Evolutionary conservation across 2,888 invertebrate species (phyloP).

Genomic region (Agonopterix arenella): DNA sequence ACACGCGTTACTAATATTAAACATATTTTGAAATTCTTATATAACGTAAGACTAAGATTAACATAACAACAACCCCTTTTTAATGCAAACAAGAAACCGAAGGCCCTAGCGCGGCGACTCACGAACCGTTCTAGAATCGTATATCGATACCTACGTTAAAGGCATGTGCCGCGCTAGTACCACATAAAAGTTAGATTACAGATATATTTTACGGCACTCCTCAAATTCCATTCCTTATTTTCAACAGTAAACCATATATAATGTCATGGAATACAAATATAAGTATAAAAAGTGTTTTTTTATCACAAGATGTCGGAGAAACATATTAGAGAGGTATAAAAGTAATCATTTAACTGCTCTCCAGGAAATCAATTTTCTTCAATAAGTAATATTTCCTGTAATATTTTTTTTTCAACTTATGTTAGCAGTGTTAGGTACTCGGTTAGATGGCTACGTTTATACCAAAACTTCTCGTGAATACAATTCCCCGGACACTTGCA

Average conservation of each 20-base stretch:
- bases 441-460: no score
- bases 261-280: conserved; percentile 28
- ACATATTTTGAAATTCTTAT: conserved; percentile 64
- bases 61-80: conserved; percentile 68
- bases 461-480: background rate
- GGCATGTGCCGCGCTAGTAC: conserved; percentile 2
- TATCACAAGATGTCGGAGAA: background rate
- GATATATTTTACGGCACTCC: conserved; percentile 14
- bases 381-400: no score
- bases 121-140: conserved; percentile 6
- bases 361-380: no score
- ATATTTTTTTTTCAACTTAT: no score
- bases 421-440: no score
- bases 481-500: background rate
- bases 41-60: conserved; percentile 64
- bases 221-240: conserved; percentile 1
- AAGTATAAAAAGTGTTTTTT: conserved; percentile 43
- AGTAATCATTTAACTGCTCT: no score
- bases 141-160: background rate
- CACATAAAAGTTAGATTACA: conserved; percentile 12
- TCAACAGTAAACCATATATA: conserved; percentile 5
- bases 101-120: conserved; percentile 14
- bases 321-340: no score
- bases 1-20: conserved; percentile 60
- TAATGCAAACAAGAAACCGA: conserved; percentile 49